A percentile compares a stretch with the other conserved stretches of the same genome.
Evolutionary conservation across 2,888 invertebrate genomes (phyloP).

Genomic region (Hoplodrina ambigua): DNA sequence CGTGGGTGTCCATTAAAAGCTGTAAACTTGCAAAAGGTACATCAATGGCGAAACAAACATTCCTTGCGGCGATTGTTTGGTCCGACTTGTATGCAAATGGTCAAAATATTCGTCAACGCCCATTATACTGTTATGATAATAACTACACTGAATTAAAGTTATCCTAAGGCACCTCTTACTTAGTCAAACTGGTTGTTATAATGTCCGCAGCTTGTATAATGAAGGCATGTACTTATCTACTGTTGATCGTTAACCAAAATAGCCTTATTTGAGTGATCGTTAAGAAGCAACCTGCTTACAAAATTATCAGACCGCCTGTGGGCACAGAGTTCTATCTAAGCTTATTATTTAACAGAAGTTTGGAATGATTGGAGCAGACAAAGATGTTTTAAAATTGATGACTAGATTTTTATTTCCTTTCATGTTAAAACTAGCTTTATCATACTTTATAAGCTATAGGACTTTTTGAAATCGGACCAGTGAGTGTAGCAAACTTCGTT

Average conservation of each 20-base stretch:
- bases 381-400: neutral
- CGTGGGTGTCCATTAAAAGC: constrained; percentile 34
- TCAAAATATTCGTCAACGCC: constrained; percentile 67
- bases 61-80: constrained; percentile 70
- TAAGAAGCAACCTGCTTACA: neutral
- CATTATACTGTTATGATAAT: constrained; percentile 61
- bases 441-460: too few relatives aligned
- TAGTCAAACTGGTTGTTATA: constrained; percentile 48
- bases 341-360: neutral
- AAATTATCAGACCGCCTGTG: neutral
- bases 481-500: too few relatives aligned
- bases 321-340: neutral
- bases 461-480: too few relatives aligned
- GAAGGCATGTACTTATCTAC: constrained; percentile 30
- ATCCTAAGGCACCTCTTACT: constrained; percentile 53
- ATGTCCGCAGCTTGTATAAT: constrained; percentile 31
- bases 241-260: constrained; percentile 17
- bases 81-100: constrained; percentile 65
- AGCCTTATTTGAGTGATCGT: constrained; percentile 1
- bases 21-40: constrained; percentile 32
- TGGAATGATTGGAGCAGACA: neutral
- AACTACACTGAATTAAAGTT: constrained; percentile 51
- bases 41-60: constrained; percentile 52
- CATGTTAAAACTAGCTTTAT: too few relatives aligned
- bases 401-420: neutral